Conservation (phyloP, 2,113 vertebrate species). For the Ciconia stormi region DNA sequence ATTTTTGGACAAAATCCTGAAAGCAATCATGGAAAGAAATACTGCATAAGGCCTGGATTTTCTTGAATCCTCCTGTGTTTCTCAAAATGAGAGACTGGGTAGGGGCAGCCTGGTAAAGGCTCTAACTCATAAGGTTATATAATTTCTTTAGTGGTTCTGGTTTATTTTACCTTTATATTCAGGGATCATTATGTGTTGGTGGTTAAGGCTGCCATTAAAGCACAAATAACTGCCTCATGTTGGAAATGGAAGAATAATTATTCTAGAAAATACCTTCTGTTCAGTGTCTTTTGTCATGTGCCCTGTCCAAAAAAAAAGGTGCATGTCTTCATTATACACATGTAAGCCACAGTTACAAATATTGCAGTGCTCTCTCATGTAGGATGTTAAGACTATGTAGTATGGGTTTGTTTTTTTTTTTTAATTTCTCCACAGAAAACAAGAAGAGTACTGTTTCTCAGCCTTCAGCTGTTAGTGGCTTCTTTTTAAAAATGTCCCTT, state of each 20-base stretch:
- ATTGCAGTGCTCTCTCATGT: neutral
- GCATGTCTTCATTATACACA: neutral
- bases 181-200: neutral
- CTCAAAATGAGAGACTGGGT: neutral
- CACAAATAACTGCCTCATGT: neutral
- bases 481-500: neutral
- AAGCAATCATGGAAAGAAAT: neutral
- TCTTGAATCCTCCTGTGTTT: neutral
- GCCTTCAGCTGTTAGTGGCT: neutral
- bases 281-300: neutral
- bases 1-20: neutral
- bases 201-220: neutral
- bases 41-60: neutral
- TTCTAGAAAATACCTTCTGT: conserved; percentile 17
- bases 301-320: neutral
- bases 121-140: neutral
- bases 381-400: neutral
- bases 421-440: neutral
- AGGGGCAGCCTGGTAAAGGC: neutral
- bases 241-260: neutral
- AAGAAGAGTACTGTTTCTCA: neutral
- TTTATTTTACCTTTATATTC: neutral
- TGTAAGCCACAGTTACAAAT: neutral
- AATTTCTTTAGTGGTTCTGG: neutral
- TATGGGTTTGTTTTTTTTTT: neutral